These are phyloP conservation scores for Ctenosaura bakeri DNA, from an alignment of 2,797 vertebrate species.

Conservation along the genomic window DNA sequence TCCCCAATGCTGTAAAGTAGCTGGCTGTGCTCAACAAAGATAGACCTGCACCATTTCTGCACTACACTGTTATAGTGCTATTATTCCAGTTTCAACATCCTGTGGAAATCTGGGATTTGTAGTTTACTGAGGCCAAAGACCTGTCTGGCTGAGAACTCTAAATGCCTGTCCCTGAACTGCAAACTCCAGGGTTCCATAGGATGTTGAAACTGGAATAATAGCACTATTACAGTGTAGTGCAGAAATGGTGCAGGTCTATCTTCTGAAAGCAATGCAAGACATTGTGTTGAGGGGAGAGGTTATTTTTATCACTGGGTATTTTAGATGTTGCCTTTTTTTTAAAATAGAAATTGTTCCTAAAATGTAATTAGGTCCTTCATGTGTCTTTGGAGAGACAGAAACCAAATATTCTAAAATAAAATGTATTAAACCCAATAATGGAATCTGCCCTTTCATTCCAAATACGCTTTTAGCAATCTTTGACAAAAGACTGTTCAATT, in stretches of 20 bases:
- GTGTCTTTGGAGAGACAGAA: constrained; percentile 3
- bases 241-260: background rate
- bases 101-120: too few relatives aligned
- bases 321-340: background rate
- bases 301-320: constrained; percentile 6
- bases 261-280: background rate
- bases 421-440: background rate
- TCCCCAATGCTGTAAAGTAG: too few relatives aligned
- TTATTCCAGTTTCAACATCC: too few relatives aligned
- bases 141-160: too few relatives aligned
- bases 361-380: constrained; percentile 12
- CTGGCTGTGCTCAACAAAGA: background rate
- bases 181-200: too few relatives aligned
- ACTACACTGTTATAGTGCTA: too few relatives aligned
- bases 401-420: background rate
- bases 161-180: too few relatives aligned
- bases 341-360: background rate
- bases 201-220: too few relatives aligned
- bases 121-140: too few relatives aligned
- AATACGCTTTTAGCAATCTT: background rate
- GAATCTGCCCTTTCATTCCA: background rate
- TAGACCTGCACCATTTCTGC: background rate
- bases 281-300: background rate
- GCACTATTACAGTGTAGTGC: too few relatives aligned
- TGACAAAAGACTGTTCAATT: background rate